These are phyloP conservation scores for Megamerina dolium DNA, from an alignment of 2,888 invertebrate genomes.

Conservation along the genomic window DNA sequence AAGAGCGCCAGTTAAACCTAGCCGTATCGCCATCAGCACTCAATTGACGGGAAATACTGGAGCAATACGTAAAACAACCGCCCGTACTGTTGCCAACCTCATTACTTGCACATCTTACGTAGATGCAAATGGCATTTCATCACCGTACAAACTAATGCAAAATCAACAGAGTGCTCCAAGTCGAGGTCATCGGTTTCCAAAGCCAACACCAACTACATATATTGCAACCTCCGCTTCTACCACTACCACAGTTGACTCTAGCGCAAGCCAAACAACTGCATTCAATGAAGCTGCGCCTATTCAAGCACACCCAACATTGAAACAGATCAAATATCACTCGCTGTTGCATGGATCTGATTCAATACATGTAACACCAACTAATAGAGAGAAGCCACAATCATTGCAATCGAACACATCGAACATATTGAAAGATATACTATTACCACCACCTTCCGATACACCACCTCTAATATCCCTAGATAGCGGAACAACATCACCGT, in stretches of 20 bases:
- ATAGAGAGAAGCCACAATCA: slow-evolving; percentile 4
- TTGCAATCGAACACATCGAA: slow-evolving; percentile 6
- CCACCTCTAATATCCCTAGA: slow-evolving; percentile 11
- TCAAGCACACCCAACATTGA: background rate
- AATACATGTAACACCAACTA: slow-evolving; percentile 15
- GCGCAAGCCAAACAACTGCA: background rate
- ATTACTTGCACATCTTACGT: too few relatives aligned
- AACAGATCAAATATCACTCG: slow-evolving; percentile 9
- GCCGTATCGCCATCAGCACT: slow-evolving; percentile 28
- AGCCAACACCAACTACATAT: slow-evolving; percentile 20
- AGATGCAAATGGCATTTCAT: too few relatives aligned
- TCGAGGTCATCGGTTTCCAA: slow-evolving; percentile 42
- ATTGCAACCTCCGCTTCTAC: slow-evolving; percentile 14
- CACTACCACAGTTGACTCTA: slow-evolving; percentile 13
- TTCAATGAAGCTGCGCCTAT: background rate
- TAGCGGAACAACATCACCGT: slow-evolving; percentile 2
- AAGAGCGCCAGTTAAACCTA: slow-evolving; percentile 44
- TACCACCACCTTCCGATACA: slow-evolving; percentile 13
- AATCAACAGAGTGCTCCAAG: slow-evolving; percentile 29
- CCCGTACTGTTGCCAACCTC: slow-evolving; percentile 8
- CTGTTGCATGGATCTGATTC: slow-evolving; percentile 12
- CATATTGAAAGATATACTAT: too few relatives aligned
- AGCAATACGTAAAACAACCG: slow-evolving; percentile 25
- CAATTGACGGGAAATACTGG: slow-evolving; percentile 26
- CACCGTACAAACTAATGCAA: slow-evolving; percentile 35